phyloP scores from a whole-genome alignment of 2,113 vertebrate genomes.

The Pavo muticus region DNA sequence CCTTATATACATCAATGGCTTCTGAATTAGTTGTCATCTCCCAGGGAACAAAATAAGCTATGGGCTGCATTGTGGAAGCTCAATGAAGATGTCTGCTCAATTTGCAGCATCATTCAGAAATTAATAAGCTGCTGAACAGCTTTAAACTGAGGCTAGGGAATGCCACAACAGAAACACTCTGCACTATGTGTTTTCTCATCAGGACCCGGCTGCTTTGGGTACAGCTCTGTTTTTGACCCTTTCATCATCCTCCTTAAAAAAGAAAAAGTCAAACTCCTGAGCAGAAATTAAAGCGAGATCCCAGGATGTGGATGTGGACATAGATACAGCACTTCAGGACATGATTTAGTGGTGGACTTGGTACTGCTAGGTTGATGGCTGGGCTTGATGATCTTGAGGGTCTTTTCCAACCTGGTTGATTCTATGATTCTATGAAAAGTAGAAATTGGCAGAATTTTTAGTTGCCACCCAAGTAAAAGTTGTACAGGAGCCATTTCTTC shows the following conservation, averaged over 20 bases:
- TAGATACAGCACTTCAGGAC: background rate
- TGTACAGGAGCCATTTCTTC: background rate
- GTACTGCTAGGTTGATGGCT: background rate
- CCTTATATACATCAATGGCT: conserved; percentile 55
- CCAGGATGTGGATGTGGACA: background rate
- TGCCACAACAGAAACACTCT: background rate
- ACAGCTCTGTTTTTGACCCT: background rate
- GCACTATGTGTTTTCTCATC: background rate
- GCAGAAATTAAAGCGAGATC: background rate
- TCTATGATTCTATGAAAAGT: background rate
- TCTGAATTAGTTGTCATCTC: conserved; percentile 72
- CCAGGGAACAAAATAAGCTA: conserved; percentile 13
- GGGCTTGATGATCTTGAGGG: background rate
- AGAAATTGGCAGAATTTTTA: background rate
- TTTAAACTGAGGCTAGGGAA: conserved; percentile 41
- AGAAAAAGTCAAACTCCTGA: background rate
- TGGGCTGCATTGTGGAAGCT: conserved; percentile 39
- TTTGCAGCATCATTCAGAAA: conserved; percentile 47
- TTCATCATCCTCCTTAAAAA: background rate
- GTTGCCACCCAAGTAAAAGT: background rate
- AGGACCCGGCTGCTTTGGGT: background rate
- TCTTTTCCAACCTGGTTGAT: background rate
- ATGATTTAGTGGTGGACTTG: background rate
- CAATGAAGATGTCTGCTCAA: conserved; percentile 62
- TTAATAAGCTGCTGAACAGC: conserved; percentile 56